These are phyloP conservation scores for Astreopora myriophthalma DNA, from an alignment of 64 coral and sea anemone species.

Conservation along the genomic window DNA sequence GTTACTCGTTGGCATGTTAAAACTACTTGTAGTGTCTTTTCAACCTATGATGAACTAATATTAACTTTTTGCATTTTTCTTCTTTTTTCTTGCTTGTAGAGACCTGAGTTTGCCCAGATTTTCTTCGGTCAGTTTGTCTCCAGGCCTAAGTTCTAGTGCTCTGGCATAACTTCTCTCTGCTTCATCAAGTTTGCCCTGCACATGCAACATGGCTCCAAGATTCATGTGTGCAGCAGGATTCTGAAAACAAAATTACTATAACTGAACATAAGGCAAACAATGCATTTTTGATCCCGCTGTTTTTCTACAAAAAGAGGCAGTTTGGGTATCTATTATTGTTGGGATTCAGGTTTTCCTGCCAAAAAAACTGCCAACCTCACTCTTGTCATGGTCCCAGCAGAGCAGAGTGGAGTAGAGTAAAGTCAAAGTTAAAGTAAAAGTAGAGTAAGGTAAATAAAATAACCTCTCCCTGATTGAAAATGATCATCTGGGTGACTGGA, in stretches of 20 bases:
- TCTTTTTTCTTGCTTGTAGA: constrained; percentile 34
- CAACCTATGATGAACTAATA: no score
- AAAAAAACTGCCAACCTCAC: no score
- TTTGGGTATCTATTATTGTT: background rate
- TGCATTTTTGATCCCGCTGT: background rate
- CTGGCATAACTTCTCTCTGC: constrained; percentile 69
- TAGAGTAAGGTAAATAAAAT: no score
- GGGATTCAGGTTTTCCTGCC: no score
- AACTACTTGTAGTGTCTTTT: no score
- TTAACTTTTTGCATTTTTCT: no score
- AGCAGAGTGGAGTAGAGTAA: no score
- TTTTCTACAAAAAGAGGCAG: background rate
- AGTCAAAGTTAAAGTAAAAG: no score
- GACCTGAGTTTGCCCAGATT: constrained; percentile 77
- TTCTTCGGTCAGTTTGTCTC: constrained; percentile 72
- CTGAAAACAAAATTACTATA: background rate
- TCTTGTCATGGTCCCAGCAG: no score
- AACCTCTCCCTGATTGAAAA: no score
- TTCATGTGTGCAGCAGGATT: constrained; percentile 71
- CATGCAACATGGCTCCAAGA: constrained; percentile 72
- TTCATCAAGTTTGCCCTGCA: constrained; percentile 68
- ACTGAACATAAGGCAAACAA: background rate
- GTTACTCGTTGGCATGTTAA: no score
- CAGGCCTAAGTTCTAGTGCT: constrained; percentile 54
- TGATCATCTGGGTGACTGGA: no score